Evolutionary conservation across 2,113 vertebrate genomes (phyloP).

Genomic region (Thermophis baileyi): DNA sequence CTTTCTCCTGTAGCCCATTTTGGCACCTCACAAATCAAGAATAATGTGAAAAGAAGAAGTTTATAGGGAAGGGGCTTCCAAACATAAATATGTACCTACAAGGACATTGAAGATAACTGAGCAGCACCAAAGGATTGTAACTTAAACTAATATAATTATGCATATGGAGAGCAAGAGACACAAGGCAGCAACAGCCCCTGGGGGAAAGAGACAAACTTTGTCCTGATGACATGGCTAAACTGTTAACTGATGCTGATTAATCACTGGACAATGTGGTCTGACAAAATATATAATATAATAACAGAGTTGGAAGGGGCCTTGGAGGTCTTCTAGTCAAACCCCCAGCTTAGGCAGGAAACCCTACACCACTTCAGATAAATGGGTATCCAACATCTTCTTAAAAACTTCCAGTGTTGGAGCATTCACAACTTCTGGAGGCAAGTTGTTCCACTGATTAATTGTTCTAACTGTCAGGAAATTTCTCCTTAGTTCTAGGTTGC

Average conservation of each 20-base stretch:
- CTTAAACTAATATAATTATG: not conserved
- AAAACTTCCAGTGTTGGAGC: too few species aligned
- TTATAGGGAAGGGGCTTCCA: not conserved
- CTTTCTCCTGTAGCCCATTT: not conserved
- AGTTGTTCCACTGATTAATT: too few species aligned
- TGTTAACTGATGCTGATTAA: not conserved
- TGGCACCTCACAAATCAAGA: not conserved
- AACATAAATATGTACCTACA: not conserved
- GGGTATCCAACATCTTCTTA: too few species aligned
- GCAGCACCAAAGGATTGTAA: not conserved
- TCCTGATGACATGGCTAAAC: not conserved
- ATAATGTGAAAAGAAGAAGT: not conserved
- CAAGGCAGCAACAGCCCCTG: not conserved
- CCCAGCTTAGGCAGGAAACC: too few species aligned
- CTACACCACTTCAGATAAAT: too few species aligned
- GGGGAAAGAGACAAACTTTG: not conserved
- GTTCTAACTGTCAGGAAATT: too few species aligned
- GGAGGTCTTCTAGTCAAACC: too few species aligned
- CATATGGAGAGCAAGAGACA: not conserved
- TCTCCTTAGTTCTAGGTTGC: too few species aligned
- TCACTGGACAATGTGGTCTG: not conserved
- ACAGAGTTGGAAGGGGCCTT: too few species aligned
- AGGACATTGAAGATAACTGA: not conserved
- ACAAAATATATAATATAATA: not conserved
- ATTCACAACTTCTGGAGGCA: too few species aligned